phyloP scores from a whole-genome alignment of 2,888 invertebrate genomes.

The Archips crataeganus region DNA sequence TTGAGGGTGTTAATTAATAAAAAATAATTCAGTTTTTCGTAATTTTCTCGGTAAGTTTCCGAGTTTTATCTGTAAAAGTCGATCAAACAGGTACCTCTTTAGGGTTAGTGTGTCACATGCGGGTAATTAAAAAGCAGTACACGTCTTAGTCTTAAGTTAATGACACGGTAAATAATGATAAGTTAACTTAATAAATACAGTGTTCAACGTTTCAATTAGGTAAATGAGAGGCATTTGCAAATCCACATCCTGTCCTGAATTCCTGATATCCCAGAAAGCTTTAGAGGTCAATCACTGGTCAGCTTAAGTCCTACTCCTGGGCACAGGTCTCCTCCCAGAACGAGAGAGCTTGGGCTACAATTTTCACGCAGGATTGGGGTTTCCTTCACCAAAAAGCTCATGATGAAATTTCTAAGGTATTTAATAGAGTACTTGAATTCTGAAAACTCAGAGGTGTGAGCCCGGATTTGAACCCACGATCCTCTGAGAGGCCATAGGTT shows the following conservation, averaged over 20 bases:
- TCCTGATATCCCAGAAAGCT: too few species aligned
- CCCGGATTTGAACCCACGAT: too few species aligned
- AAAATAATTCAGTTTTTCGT: background rate
- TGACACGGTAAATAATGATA: constrained; percentile 25
- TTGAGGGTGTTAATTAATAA: background rate
- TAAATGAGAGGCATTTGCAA: background rate
- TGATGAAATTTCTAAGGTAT: background rate
- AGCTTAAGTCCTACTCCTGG: too few species aligned
- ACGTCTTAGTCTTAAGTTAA: constrained; percentile 1
- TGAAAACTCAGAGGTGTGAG: too few species aligned
- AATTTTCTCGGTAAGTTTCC: background rate
- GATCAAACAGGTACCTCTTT: constrained; percentile 7
- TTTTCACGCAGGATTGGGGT: too few species aligned
- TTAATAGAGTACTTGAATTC: too few species aligned
- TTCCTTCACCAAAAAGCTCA: background rate
- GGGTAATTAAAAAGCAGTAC: constrained; percentile 28
- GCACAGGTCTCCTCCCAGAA: too few species aligned
- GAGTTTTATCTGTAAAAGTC: constrained; percentile 24
- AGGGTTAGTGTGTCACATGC: constrained; percentile 18
- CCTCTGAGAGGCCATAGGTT: too few species aligned
- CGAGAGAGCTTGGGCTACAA: too few species aligned
- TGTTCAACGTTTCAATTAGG: background rate
- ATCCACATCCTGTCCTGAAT: background rate
- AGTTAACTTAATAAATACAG: constrained; percentile 13
- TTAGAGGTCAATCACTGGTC: too few species aligned